These are phyloP conservation scores for Erebia ligea DNA, from an alignment of 2,888 invertebrate genomes.

Conservation along the genomic window DNA sequence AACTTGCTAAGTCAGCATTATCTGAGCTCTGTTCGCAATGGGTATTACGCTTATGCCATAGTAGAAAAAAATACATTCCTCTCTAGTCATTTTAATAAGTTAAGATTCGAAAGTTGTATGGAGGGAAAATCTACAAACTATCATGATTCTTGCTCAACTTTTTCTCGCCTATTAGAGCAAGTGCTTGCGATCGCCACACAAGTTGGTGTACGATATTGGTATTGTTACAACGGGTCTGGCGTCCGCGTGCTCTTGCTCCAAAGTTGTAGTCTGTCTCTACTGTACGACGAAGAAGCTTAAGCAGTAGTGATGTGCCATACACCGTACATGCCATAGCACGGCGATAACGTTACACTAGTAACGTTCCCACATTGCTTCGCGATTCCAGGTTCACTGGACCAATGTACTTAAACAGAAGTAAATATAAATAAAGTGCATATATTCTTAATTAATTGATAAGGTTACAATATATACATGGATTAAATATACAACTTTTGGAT, in stretches of 20 bases:
- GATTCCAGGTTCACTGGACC: constrained; percentile 75
- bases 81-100: constrained; percentile 71
- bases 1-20: no score
- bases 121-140: constrained; percentile 59
- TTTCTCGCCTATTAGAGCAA: constrained; percentile 59
- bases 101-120: constrained; percentile 49
- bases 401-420: constrained; percentile 61
- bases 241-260: neutral
- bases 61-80: constrained; percentile 68
- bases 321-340: constrained; percentile 61
- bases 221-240: neutral
- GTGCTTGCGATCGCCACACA: neutral
- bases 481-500: constrained; percentile 78
- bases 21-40: neutral
- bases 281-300: constrained; percentile 57
- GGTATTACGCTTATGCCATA: constrained; percentile 50
- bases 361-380: constrained; percentile 58
- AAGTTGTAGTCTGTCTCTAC: constrained; percentile 58
- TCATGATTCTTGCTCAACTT: constrained; percentile 78
- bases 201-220: neutral
- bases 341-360: constrained; percentile 50
- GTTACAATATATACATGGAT: constrained; percentile 66
- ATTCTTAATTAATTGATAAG: constrained; percentile 62
- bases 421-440: constrained; percentile 46
- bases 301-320: constrained; percentile 77